A percentile compares a stretch with the other conserved stretches of the same genome.
Evolutionary conservation across 2,888 invertebrate species (phyloP).

Genomic region (Amaurobius ferox): DNA sequence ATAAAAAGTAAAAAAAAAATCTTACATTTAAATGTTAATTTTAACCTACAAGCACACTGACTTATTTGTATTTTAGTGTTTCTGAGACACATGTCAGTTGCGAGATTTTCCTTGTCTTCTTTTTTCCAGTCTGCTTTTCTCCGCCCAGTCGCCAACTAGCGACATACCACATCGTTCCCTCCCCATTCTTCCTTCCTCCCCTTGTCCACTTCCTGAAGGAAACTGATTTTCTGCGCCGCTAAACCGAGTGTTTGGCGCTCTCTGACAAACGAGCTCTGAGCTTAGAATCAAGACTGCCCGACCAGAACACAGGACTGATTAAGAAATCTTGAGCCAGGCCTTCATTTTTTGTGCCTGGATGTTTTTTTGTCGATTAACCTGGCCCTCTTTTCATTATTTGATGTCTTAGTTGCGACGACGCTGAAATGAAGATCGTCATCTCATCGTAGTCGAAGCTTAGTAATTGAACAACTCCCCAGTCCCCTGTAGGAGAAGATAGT

Average conservation of each 20-base stretch:
- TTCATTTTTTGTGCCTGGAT: slow-evolving; percentile 2
- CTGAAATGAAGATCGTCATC: background rate
- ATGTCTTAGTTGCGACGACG: background rate
- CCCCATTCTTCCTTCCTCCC: background rate
- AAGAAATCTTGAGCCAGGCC: slow-evolving; percentile 10
- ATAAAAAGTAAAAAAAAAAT: no score
- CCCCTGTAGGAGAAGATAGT: no score
- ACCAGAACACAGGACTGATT: slow-evolving; percentile 29
- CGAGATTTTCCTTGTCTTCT: background rate
- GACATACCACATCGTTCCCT: background rate
- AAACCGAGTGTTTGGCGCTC: slow-evolving; percentile 19
- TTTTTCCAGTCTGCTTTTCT: background rate
- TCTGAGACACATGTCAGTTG: no score
- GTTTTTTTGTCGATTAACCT: background rate
- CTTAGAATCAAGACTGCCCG: slow-evolving; percentile 4
- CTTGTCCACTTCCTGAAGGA: background rate
- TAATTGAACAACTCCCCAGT: no score
- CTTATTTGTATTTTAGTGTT: no score
- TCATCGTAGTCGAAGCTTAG: background rate
- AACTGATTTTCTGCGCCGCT: slow-evolving; percentile 38
- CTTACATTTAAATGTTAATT: no score
- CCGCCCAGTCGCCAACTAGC: background rate
- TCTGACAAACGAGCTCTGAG: slow-evolving; percentile 32
- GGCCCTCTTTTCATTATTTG: background rate
- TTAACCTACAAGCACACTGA: no score